A percentile compares a stretch with the other conserved stretches of the same genome.
Evolutionary conservation across 1,140 invertebrate species (phyloP).

Genomic region (Ylistrum balloti): DNA sequence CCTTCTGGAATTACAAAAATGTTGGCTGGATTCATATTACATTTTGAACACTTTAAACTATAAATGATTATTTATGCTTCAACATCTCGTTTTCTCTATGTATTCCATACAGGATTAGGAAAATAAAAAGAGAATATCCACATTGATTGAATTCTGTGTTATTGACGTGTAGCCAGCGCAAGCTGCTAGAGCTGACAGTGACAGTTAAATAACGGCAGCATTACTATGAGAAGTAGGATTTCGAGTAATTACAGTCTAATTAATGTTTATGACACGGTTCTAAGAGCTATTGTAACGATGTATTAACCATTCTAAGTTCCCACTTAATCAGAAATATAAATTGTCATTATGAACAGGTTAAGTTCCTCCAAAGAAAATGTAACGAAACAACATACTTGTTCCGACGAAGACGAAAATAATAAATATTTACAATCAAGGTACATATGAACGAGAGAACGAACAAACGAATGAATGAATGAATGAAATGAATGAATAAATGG

Average conservation of each 20-base stretch:
- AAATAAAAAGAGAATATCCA: not conserved
- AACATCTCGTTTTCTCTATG: not conserved
- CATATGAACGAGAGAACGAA: too few species aligned
- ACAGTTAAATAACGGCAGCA: not conserved
- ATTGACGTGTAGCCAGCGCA: not conserved
- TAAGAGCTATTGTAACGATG: not conserved
- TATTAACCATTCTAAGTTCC: not conserved
- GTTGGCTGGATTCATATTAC: not conserved
- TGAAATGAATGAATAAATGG: too few species aligned
- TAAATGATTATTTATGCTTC: slow-evolving; percentile 2
- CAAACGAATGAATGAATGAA: too few species aligned
- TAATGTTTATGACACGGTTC: not conserved
- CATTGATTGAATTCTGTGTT: not conserved
- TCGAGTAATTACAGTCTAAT: not conserved
- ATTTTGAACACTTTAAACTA: not conserved
- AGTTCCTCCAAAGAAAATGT: too few species aligned
- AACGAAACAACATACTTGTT: too few species aligned
- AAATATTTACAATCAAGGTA: too few species aligned
- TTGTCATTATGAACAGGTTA: too few species aligned
- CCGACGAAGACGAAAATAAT: too few species aligned
- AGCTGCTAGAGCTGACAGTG: not conserved
- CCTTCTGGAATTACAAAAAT: slow-evolving; percentile 20
- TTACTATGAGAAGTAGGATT: not conserved
- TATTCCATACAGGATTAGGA: not conserved
- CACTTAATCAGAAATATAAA: too few species aligned